Base-by-base conservation (phyloP, 1,140 invertebrate species). In the Calephelis virginiensis region DNA sequence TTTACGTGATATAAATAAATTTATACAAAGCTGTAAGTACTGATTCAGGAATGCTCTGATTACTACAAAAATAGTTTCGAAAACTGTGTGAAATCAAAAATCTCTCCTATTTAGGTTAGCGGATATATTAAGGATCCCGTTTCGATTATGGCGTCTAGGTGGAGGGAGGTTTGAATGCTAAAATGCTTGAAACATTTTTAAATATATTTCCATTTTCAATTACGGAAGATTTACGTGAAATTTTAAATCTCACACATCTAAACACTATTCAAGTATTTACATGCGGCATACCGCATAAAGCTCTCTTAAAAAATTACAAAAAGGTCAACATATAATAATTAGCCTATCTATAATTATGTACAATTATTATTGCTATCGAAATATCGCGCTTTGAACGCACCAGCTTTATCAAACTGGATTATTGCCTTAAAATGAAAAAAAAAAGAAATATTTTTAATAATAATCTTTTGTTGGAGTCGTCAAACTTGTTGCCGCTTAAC, bases 291-390 rank as follows among this genome's bases (percentile, higher is more conserved):
- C 82, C 86, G 86, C 86, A 87, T 89, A 91, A 91, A 89, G 86
- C 85, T 89, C 83, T 91, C 86, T 89, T 89, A 89, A 85, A 88
- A 87, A 89, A 85, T 85, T 89, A 85, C 81, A 89, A 84, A 84
- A 85, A 75, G 71, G 67, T 84, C 82, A 89, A 91, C 83, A 77
- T 85, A 88, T 77, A 86, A 87, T 90, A 89, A 88, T 91, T 89
- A 91, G 82, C 82, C 88, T 91, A 91, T 87, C 88, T 89, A 90
- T 81, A 74, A 71, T 71, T 89, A 90, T 89, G 74, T 89, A 91
- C 85, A 91, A 80, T 86, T 89, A 80, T 86, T 89, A 91, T 91
- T 91, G 86, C 86, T 90, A 89, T 87, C 49, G 74, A 77, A 85
- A 82, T 79, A 67, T 80, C 80, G 88, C 88, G 88, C 85, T 88